Evolutionary conservation across 2,113 vertebrate species (phyloP).

Genomic region (Microcebus griseorufus): DNA sequence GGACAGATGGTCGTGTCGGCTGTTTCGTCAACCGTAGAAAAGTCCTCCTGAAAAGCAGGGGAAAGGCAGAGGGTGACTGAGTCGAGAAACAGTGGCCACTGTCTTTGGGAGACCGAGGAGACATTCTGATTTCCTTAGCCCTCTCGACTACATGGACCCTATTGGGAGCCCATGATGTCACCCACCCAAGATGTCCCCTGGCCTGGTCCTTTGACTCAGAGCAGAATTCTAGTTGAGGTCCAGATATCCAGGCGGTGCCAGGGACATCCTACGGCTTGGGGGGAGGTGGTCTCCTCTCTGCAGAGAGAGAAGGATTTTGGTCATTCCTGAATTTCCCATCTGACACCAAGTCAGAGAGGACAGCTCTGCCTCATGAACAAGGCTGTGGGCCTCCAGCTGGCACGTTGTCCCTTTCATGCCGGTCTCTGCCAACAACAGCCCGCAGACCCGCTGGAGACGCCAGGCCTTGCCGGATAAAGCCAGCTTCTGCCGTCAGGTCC

Average conservation of each 20-base stretch:
- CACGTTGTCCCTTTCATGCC: not conserved
- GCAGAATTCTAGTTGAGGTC: not conserved
- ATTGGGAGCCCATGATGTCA: not conserved
- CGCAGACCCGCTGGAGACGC: not conserved
- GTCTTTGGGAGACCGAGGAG: not conserved
- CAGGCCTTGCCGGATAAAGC: accelerated
- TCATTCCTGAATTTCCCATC: not conserved
- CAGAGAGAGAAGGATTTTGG: not conserved
- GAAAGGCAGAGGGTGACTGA: not conserved
- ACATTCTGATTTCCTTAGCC: not conserved
- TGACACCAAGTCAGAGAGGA: not conserved
- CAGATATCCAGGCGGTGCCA: not conserved
- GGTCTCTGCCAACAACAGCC: not conserved
- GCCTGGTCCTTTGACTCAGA: not conserved
- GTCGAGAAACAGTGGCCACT: not conserved
- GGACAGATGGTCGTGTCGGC: not conserved
- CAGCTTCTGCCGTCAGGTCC: not conserved
- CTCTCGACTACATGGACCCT: not conserved
- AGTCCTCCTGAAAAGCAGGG: not conserved
- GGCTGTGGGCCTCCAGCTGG: not conserved
- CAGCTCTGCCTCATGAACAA: not conserved
- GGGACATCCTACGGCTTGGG: not conserved
- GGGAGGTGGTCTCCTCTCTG: not conserved
- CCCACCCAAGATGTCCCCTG: not conserved
- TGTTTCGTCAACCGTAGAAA: not conserved